Base-by-base conservation (phyloP, 2,113 vertebrate species). In the Labrus mixtus region DNA sequence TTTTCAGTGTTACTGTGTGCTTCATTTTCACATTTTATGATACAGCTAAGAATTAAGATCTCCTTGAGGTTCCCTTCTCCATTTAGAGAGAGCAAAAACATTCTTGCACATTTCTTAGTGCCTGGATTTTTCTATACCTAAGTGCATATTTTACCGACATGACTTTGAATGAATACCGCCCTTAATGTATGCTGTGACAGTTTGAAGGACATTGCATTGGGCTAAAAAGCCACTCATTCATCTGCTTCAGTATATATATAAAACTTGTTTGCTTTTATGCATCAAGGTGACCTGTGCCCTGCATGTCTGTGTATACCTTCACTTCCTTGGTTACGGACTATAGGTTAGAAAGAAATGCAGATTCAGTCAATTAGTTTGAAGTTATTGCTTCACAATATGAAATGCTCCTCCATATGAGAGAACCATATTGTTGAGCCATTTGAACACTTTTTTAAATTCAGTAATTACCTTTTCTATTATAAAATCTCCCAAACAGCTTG, bases 161-260 rank as follows among this genome's bases (percentile, higher is more conserved):
- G 62, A 76, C 71, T 81, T 84, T 77, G 43, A 86, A 87, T 10
- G 43, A 60, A 60, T 74, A 10, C 0, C 10, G 1, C 8, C 20
- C 68, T 83, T 71, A 60, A 25, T 64, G 73, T 68, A 70, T 63
- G 39, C 81, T 78, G n/a, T 79, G 85, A 85, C 79, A 86, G 59
- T 83, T 84, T 79, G 79, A 61, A 83, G 84, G 79, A 87, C 86
- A 87, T 89, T 61, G 72, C 87, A 85, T 76, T 85, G 71, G 81
- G 72, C 75, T 87, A 80, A 87, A 86, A 78, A 79, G 59, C 56
- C 51, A 29, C 51, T 75, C 46, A 61, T 79, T 8, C 62, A 51
- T 33, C 39, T 46, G 53, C 7, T 55, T 0, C 8, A 23, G 1
- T 76, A 11, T 39, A 70, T n/a, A 41, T 10, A 68, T 62, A 64